phyloP scores from a whole-genome alignment of 2,888 invertebrate species.

The Lydus trimaculatus region DNA sequence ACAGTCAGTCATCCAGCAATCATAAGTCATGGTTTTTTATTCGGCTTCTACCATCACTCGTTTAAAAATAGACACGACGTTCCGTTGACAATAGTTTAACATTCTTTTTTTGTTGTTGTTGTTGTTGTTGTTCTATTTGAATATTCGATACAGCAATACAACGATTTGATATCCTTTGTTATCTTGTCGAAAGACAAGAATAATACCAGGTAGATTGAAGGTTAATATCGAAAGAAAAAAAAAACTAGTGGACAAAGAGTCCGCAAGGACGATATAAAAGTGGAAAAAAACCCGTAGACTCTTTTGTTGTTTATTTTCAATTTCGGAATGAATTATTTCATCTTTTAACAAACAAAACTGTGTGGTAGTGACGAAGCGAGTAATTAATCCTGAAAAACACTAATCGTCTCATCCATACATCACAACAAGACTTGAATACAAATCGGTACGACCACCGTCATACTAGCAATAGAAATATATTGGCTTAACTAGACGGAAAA shows the following conservation, averaged over 20 bases:
- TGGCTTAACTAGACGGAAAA: neutral
- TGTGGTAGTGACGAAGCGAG: constrained; percentile 35
- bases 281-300: too few species aligned
- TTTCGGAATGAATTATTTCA: neutral
- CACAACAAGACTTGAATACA: constrained; percentile 44
- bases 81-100: neutral
- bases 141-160: neutral
- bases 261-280: too few species aligned
- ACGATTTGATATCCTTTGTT: neutral
- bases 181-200: neutral
- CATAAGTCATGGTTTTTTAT: too few species aligned
- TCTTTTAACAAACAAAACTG: too few species aligned
- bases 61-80: neutral
- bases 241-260: neutral
- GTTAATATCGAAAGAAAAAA: neutral
- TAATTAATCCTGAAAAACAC: constrained; percentile 45
- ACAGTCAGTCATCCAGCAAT: too few species aligned
- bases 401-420: constrained; percentile 35
- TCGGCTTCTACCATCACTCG: too few species aligned
- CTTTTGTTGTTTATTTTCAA: too few species aligned
- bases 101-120: too few species aligned
- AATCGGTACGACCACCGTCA: constrained; percentile 29
- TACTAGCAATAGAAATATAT: neutral
- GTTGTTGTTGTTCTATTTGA: neutral
- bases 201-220: neutral